These are phyloP conservation scores for Aspiorhynchus laticeps DNA, from an alignment of 2,113 vertebrate species.

Conservation along the genomic window DNA sequence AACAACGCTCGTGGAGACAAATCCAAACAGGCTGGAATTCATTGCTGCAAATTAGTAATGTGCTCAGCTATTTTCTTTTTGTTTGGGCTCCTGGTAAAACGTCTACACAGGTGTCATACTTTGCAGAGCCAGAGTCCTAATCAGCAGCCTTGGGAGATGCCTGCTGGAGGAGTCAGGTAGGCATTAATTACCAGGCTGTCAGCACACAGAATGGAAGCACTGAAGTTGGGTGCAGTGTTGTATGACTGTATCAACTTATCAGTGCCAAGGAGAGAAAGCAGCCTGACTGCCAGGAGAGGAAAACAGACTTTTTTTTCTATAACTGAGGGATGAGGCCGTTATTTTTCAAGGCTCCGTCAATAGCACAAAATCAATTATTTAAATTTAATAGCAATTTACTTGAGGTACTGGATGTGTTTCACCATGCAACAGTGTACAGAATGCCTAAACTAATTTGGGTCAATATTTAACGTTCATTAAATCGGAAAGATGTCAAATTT, in stretches of 20 bases:
- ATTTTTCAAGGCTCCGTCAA: constrained; percentile 62
- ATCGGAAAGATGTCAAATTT: background rate
- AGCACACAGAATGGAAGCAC: constrained; percentile 47
- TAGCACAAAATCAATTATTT: constrained; percentile 63
- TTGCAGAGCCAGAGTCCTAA: constrained; percentile 64
- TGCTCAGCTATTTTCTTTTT: constrained; percentile 62
- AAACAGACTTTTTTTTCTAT: background rate
- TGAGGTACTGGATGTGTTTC: constrained; percentile 48
- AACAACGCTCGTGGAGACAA: constrained; percentile 51
- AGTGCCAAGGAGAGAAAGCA: constrained; percentile 55
- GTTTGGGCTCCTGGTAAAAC: constrained; percentile 71
- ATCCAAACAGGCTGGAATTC: constrained; percentile 52
- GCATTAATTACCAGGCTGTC: constrained; percentile 66
- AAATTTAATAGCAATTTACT: constrained; percentile 50
- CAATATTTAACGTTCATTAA: background rate
- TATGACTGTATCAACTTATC: constrained; percentile 62
- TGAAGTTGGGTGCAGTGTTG: constrained; percentile 58
- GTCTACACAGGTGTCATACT: constrained; percentile 62
- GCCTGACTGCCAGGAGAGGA: constrained; percentile 63
- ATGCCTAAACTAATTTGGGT: background rate
- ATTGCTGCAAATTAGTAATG: constrained; percentile 55
- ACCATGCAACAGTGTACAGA: background rate
- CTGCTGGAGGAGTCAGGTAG: constrained; percentile 53
- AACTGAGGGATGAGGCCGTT: background rate
- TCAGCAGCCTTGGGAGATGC: constrained; percentile 66